phyloP scores from a whole-genome alignment of 30 jellyfish, hydroid and myxozoan species.

The Mastigias papua region DNA sequence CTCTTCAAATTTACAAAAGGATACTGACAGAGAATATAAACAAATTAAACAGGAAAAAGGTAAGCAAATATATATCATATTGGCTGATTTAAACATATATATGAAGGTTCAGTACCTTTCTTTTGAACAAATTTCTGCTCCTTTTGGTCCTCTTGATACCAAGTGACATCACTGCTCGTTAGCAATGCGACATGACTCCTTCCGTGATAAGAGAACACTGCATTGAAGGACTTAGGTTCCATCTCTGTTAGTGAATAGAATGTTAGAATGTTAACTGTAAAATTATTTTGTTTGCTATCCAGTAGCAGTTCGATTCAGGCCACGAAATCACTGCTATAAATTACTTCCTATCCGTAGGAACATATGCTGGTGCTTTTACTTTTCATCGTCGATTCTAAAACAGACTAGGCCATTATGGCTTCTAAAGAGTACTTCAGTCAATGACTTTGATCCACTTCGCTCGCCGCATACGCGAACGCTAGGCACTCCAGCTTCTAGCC shows the following conservation, averaged over 20 bases:
- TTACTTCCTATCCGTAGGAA: neutral
- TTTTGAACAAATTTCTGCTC: neutral
- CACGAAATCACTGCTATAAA: neutral
- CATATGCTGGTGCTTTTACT: neutral
- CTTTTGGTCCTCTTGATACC: conserved; percentile 41
- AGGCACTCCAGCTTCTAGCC: neutral
- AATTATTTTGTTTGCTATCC: no score
- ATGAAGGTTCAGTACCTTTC: neutral
- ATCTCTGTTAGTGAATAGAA: neutral
- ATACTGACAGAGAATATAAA: no score
- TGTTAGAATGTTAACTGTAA: no score
- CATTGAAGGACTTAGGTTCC: conserved; percentile 12
- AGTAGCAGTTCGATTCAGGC: no score
- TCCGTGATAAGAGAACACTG: neutral
- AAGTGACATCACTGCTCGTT: conserved; percentile 19
- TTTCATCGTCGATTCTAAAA: neutral
- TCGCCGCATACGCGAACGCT: no score
- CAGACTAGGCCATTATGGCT: no score
- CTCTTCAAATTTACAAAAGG: no score
- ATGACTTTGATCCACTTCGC: no score
- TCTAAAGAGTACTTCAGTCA: no score
- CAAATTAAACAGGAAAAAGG: no score
- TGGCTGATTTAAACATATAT: no score
- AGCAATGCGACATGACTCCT: conserved; percentile 7
- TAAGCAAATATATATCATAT: no score